phyloP scores from a whole-genome alignment of 2,888 invertebrate species.

The Xanthorhoe designata region DNA sequence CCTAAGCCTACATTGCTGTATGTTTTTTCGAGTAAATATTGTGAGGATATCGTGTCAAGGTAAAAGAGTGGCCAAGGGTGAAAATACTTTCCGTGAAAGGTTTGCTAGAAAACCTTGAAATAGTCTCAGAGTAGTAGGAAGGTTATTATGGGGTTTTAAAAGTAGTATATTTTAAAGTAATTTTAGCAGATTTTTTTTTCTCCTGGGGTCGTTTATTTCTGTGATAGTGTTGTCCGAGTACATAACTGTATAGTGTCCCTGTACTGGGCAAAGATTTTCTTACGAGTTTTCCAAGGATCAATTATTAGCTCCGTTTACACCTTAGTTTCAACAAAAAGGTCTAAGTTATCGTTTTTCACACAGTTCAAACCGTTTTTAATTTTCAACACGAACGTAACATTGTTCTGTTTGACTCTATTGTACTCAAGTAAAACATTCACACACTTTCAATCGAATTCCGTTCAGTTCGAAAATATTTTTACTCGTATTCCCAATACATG shows the following conservation, averaged over 20 bases:
- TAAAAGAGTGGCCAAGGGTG: conserved; percentile 16
- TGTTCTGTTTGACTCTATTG: neutral
- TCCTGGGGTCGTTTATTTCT: too few relatives aligned
- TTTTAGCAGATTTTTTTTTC: neutral
- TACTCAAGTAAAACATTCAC: neutral
- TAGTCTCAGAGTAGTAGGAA: neutral
- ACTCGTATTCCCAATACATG: neutral
- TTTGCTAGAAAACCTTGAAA: conserved; percentile 2
- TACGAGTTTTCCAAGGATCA: too few relatives aligned
- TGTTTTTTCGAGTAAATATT: neutral
- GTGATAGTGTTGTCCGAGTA: too few relatives aligned
- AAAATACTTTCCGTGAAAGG: neutral
- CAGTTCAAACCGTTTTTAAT: too few relatives aligned
- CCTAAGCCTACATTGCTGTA: too few relatives aligned
- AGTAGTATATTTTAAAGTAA: neutral
- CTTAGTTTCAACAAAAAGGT: too few relatives aligned
- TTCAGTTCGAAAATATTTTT: conserved; percentile 6
- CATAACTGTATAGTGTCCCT: too few relatives aligned
- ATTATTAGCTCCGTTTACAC: too few relatives aligned
- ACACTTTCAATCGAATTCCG: neutral
- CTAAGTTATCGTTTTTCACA: too few relatives aligned
- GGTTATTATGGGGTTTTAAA: neutral
- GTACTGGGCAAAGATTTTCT: too few relatives aligned
- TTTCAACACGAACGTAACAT: neutral
- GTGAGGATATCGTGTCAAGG: conserved; percentile 20